A percentile compares a stretch with the other conserved stretches of the same genome.
phyloP scores from a whole-genome alignment of 2,888 invertebrate genomes.

The Linnaemya tessellans region DNA sequence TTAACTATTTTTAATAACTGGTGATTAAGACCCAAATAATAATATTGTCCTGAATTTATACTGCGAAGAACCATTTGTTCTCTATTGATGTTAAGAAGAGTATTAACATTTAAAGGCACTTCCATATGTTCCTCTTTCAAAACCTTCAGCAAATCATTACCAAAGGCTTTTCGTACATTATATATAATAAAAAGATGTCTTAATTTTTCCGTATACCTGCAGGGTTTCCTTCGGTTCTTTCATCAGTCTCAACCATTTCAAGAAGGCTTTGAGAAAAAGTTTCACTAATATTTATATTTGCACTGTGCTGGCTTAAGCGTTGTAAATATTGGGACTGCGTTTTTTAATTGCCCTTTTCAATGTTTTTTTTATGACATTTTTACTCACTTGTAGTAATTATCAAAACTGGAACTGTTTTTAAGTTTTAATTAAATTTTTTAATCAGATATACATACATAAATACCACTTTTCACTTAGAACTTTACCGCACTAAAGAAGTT shows the following conservation, averaged over 20 bases:
- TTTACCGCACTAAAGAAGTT: background rate
- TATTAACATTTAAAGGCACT: too few species aligned
- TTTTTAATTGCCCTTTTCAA: slow-evolving; percentile 47
- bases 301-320: slow-evolving; percentile 27
- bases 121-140: too few species aligned
- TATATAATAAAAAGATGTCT: slow-evolving; percentile 12
- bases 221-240: background rate
- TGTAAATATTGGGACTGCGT: slow-evolving; percentile 43
- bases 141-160: too few species aligned
- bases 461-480: slow-evolving; percentile 1
- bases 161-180: too few species aligned
- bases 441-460: background rate
- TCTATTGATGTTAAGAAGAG: too few species aligned
- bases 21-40: too few species aligned
- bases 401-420: background rate
- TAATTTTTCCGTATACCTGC: slow-evolving; percentile 7
- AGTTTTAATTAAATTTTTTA: background rate
- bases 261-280: slow-evolving; percentile 8
- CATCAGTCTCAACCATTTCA: background rate
- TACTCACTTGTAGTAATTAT: slow-evolving; percentile 6
- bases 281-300: slow-evolving; percentile 41
- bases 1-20: too few species aligned
- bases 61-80: too few species aligned
- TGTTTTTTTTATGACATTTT: slow-evolving; percentile 36
- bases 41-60: too few species aligned